These are phyloP conservation scores for Napeogenes inachia DNA, from an alignment of 2,888 invertebrate species.

Conservation along the genomic window DNA sequence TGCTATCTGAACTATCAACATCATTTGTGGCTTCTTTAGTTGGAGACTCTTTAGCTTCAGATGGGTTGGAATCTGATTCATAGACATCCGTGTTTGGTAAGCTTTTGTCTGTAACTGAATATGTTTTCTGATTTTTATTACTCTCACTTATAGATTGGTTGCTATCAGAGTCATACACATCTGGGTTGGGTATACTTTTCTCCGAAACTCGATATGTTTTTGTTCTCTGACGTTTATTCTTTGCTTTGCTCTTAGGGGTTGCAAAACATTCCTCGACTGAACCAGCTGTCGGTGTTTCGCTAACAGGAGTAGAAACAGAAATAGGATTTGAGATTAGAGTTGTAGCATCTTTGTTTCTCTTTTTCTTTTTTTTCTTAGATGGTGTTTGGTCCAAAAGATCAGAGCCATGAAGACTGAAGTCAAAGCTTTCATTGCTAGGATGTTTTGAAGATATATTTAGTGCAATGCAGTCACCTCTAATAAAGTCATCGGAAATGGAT, in stretches of 20 bases:
- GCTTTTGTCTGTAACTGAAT: constrained; percentile 59
- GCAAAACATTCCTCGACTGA: constrained; percentile 61
- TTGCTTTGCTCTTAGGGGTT: constrained; percentile 70
- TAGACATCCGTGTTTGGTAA: constrained; percentile 72
- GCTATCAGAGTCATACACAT: constrained; percentile 79
- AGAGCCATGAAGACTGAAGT: constrained; percentile 70
- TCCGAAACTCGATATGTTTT: constrained; percentile 58
- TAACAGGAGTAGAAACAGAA: constrained; percentile 35
- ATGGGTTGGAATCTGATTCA: constrained; percentile 73
- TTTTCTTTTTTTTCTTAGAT: constrained; percentile 64
- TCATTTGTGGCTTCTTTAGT: constrained; percentile 29
- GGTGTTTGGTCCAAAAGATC: constrained; percentile 62
- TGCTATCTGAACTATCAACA: constrained; percentile 41
- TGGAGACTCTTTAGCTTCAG: constrained; percentile 42
- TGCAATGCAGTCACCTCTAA: constrained; percentile 69
- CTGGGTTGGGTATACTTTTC: constrained; percentile 62
- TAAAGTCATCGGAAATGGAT: constrained; percentile 72
- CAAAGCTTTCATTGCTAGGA: constrained; percentile 61
- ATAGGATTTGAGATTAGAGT: constrained; percentile 39
- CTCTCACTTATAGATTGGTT: constrained; percentile 54
- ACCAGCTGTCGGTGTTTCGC: constrained; percentile 33
- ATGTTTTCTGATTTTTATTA: constrained; percentile 47
- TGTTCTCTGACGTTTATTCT: constrained; percentile 60
- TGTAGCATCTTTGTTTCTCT: constrained; percentile 57
- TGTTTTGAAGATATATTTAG: constrained; percentile 67